Percentiles rank a stretch among this genome's conserved stretches.
phyloP scores from a whole-genome alignment of 2,113 vertebrate species.

The Smithornis capensis region DNA sequence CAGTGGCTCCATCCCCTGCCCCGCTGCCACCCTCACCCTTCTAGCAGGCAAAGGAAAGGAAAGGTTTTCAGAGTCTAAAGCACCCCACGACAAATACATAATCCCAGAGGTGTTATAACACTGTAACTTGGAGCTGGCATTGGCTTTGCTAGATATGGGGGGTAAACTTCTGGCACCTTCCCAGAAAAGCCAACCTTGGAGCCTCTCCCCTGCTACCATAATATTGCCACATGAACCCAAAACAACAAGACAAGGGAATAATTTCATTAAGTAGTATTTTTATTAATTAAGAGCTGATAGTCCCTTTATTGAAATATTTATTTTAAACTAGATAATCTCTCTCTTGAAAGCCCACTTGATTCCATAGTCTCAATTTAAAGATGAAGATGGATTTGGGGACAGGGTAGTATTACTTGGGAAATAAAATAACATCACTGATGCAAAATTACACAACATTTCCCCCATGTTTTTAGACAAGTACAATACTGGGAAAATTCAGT shows the following conservation, averaged over 20 bases:
- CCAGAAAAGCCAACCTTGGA: not conserved
- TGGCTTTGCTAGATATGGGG: rapidly evolving
- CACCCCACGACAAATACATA: too few relatives aligned
- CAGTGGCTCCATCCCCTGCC: too few relatives aligned
- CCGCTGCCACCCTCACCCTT: too few relatives aligned
- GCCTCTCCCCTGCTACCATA: not conserved
- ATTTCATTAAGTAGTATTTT: not conserved
- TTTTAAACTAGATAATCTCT: not conserved
- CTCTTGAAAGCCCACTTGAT: not conserved
- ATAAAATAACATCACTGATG: not conserved
- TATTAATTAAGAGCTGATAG: not conserved
- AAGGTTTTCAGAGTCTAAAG: too few relatives aligned
- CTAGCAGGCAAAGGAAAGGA: too few relatives aligned
- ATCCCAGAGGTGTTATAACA: not conserved
- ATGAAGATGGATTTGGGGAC: not conserved
- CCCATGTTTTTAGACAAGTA: not conserved
- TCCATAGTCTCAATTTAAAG: not conserved
- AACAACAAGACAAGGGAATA: not conserved
- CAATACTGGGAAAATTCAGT: not conserved
- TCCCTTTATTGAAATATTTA: not conserved
- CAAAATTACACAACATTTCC: not conserved
- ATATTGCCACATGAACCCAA: not conserved
- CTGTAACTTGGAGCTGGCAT: not conserved
- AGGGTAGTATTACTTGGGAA: not conserved
- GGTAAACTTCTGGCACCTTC: not conserved